Evolutionary conservation across 2,113 vertebrate genomes (phyloP).

Genomic region (Ovibos moschatus): DNA sequence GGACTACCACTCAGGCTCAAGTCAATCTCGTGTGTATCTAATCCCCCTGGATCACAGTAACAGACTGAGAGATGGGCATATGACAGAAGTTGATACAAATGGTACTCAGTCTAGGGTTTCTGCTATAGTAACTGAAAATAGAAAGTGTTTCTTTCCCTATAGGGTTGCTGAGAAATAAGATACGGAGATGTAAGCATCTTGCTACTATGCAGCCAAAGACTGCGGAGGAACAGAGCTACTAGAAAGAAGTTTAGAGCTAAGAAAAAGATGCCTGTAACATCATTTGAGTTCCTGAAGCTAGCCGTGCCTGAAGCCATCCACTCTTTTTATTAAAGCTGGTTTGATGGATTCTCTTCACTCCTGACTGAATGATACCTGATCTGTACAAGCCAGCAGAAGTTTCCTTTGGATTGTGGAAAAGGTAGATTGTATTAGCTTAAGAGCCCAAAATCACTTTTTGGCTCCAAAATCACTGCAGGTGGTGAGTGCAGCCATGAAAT

Average conservation of each 20-base stretch:
- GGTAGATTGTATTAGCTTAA: background rate
- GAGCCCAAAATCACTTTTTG: background rate
- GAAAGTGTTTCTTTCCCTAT: background rate
- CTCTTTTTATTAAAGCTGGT: background rate
- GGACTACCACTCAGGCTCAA: background rate
- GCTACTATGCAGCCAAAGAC: background rate
- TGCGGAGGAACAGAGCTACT: background rate
- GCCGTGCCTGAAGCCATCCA: background rate
- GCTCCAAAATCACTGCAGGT: background rate
- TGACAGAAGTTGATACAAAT: background rate
- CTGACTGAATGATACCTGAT: background rate
- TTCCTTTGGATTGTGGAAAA: background rate
- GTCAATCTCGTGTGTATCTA: background rate
- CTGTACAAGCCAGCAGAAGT: background rate
- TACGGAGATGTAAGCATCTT: background rate
- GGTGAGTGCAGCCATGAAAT: background rate
- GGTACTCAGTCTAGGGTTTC: background rate
- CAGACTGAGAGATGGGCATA: background rate
- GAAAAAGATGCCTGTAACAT: background rate
- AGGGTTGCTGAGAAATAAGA: background rate
- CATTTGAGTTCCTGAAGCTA: background rate
- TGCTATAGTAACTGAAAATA: background rate
- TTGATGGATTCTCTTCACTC: background rate
- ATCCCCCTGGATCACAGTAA: background rate
- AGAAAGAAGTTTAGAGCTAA: constrained; percentile 1